These are phyloP conservation scores for Mizuhopecten yessoensis DNA, from an alignment of 1,140 invertebrate species.

Conservation along the genomic window DNA sequence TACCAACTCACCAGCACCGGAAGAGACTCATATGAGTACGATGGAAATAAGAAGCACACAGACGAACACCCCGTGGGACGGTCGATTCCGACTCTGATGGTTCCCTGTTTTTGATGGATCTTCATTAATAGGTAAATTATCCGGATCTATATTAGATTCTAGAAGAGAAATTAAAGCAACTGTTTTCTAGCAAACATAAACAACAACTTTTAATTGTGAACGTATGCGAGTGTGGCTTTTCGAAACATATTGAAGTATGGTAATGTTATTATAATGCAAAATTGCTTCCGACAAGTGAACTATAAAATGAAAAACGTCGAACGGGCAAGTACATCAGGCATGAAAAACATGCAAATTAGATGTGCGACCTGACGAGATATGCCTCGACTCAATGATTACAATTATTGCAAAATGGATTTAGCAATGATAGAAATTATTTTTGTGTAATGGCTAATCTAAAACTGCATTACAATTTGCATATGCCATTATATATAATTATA, in stretches of 20 bases:
- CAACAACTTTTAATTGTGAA: not conserved
- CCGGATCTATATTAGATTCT: conserved; percentile 38
- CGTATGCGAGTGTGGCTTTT: no score
- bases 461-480: not conserved
- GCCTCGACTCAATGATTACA: no score
- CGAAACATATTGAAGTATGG: no score
- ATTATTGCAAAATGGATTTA: no score
- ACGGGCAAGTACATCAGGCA: no score
- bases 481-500: not conserved
- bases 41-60: not conserved
- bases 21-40: conserved; percentile 16
- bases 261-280: no score
- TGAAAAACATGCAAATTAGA: no score
- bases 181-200: conserved; percentile 39
- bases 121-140: conserved; percentile 40
- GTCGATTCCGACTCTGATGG: conserved; percentile 19
- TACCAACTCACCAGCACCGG: not conserved
- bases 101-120: conserved; percentile 14
- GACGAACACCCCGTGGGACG: not conserved
- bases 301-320: no score
- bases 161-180: conserved; percentile 28
- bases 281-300: no score
- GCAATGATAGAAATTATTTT: no score
- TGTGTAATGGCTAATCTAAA: not conserved
- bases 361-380: no score